Evolutionary conservation across 2,888 invertebrate genomes (phyloP), one percentile per base, ranked within the genome.

Genomic region (Andricus curvator): DNA sequence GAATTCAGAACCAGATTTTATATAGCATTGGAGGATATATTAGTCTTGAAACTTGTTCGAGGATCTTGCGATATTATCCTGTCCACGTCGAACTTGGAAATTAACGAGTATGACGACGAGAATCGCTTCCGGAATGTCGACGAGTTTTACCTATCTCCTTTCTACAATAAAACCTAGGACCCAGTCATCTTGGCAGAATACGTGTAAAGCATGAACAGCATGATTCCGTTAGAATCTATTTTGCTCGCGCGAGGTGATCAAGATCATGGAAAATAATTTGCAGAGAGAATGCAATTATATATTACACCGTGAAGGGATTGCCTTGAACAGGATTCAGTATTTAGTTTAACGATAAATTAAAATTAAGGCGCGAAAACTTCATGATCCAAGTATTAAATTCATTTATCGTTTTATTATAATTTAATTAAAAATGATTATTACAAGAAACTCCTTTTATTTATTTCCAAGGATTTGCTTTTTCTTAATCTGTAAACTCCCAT

Each of bases 211-310:
- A 56, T 74, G 56, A 56, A 74, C 37, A 74, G 56, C 33, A 29
- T 56, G 51, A 60, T 74, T 74, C 74, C 74, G 74, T 74, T 74
- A 74, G 74, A 74, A 37, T 74, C 74, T 60, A 74, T 56, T 74
- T 60, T 51, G 56, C 74, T 33, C 37, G 29, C 17, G 33, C 37
- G 56, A 74, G 56, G 51, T 2, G 56, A 56, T 74, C 56, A 74
- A 74, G 74, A 74, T 74, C 56, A 56, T 56, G 74, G 56, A 74
- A 56, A 74, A 74, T 74, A 74, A 74, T 56, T 74, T 56, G 13
- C 74, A 13, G 56, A 60, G 74, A 22, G 74, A 56, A 56, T 74
- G 33, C n/a, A 74, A 74, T 74, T 37, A 51, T n/a, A 56, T 33
- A 60, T 74, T 37, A 60, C 20, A 37, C 74, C 33, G 70, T 33